Percentiles rank a stretch among this genome's conserved stretches.
These are phyloP conservation scores for Lithophane socia DNA, from an alignment of 2,888 invertebrate genomes.

Conservation along the genomic window DNA sequence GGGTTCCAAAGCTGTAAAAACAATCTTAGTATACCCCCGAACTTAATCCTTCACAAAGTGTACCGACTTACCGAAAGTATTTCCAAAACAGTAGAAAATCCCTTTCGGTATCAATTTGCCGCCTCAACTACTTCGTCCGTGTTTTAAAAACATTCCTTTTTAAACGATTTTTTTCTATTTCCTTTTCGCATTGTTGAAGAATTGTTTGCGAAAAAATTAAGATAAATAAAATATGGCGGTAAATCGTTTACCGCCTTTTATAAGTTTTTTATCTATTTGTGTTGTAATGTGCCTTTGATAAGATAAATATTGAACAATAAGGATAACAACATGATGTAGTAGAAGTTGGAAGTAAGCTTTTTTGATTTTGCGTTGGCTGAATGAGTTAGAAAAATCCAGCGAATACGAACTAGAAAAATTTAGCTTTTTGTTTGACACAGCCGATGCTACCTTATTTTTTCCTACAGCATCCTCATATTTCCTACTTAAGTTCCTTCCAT, in stretches of 20 bases:
- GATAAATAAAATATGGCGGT: constrained; percentile 55
- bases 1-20: constrained; percentile 89
- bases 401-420: neutral
- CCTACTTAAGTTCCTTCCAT: constrained; percentile 54
- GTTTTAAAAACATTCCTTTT: constrained; percentile 78
- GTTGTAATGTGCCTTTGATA: constrained; percentile 54
- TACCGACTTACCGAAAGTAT: constrained; percentile 84
- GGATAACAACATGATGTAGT: constrained; percentile 27
- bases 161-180: constrained; percentile 66
- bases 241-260: constrained; percentile 59
- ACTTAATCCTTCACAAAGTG: constrained; percentile 87
- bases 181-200: constrained; percentile 66
- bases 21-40: constrained; percentile 82
- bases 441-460: constrained; percentile 19
- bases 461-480: constrained; percentile 50
- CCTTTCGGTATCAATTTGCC: constrained; percentile 88
- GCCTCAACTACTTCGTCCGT: constrained; percentile 84
- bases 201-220: constrained; percentile 58
- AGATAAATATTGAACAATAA: constrained; percentile 63
- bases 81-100: constrained; percentile 90
- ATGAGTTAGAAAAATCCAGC: neutral
- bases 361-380: neutral
- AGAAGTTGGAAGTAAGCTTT: neutral
- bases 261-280: constrained; percentile 48
- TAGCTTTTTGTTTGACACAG: neutral